phyloP scores from a whole-genome alignment of 2,113 vertebrate genomes.

The Lagopus leucura region DNA sequence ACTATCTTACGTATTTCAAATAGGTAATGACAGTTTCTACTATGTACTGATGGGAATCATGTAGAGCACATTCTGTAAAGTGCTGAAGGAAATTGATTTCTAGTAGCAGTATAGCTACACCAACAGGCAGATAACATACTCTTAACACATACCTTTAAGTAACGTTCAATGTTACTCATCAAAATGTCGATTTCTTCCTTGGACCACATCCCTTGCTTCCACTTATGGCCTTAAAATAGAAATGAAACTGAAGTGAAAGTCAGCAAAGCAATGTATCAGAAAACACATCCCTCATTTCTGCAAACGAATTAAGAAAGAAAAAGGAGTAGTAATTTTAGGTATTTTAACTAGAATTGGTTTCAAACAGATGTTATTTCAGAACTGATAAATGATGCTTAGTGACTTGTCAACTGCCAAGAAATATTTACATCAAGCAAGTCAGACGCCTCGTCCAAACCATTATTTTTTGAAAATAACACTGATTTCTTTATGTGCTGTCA shows the following conservation, averaged over 20 bases:
- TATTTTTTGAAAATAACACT: not conserved
- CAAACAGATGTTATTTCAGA: conserved; percentile 12
- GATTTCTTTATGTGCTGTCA: not conserved
- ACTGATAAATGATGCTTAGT: not conserved
- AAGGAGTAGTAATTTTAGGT: not conserved
- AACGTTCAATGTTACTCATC: conserved; percentile 97
- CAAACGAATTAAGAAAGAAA: not conserved
- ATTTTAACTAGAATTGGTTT: not conserved
- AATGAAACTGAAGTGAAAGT: conserved; percentile 26
- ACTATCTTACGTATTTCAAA: not conserved
- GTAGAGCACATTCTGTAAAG: not conserved
- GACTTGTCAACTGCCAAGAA: not conserved
- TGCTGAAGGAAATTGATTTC: not conserved
- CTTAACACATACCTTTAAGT: conserved; percentile 87
- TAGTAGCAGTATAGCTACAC: not conserved
- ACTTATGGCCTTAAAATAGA: conserved; percentile 90
- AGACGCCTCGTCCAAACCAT: not conserved
- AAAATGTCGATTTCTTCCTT: conserved; percentile 98
- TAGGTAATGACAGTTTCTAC: not conserved
- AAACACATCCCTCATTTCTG: not conserved
- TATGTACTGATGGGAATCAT: rapidly evolving
- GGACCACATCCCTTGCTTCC: conserved; percentile 99
- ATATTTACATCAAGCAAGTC: not conserved
- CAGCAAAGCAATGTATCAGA: not conserved
- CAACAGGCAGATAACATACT: not conserved